Evolutionary conservation across 2,113 vertebrate species (phyloP).

Genomic region (Maccullochella peelii): DNA sequence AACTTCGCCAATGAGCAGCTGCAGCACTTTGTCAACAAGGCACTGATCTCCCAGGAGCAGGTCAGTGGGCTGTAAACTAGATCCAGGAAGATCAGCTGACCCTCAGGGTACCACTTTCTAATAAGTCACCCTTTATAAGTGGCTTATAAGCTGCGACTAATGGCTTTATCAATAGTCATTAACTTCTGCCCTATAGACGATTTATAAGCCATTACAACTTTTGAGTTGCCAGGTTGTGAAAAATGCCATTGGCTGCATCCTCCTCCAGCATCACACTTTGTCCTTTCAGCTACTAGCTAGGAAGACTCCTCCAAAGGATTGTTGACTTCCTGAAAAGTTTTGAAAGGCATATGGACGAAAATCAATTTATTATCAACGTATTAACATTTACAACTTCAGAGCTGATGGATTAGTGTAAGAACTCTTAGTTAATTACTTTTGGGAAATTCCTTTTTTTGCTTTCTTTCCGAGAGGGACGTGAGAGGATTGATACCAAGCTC

Average conservation of each 20-base stretch:
- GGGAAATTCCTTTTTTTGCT: background rate
- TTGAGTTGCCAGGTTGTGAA: background rate
- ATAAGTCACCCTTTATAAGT: background rate
- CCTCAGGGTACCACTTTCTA: background rate
- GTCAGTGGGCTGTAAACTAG: conserved; percentile 35
- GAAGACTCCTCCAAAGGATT: background rate
- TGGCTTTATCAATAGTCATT: background rate
- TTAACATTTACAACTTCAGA: background rate
- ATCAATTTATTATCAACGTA: too few relatives aligned
- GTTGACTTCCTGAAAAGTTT: background rate
- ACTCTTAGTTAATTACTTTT: background rate
- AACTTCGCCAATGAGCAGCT: conserved; percentile 94
- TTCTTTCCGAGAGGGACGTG: background rate
- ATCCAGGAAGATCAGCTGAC: background rate
- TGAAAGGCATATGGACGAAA: too few relatives aligned
- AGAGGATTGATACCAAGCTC: background rate
- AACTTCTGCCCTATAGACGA: background rate
- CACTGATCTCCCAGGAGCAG: conserved; percentile 89
- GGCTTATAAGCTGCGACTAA: background rate
- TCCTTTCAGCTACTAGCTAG: background rate
- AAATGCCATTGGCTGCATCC: background rate
- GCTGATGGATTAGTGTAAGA: too few relatives aligned
- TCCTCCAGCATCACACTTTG: background rate
- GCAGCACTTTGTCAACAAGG: conserved; percentile 87
- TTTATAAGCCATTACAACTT: background rate